A percentile compares a stretch with the other conserved stretches of the same genome.
These are phyloP conservation scores for Mycogona germanica DNA, from an alignment of 2,888 invertebrate genomes.

Conservation along the genomic window DNA sequence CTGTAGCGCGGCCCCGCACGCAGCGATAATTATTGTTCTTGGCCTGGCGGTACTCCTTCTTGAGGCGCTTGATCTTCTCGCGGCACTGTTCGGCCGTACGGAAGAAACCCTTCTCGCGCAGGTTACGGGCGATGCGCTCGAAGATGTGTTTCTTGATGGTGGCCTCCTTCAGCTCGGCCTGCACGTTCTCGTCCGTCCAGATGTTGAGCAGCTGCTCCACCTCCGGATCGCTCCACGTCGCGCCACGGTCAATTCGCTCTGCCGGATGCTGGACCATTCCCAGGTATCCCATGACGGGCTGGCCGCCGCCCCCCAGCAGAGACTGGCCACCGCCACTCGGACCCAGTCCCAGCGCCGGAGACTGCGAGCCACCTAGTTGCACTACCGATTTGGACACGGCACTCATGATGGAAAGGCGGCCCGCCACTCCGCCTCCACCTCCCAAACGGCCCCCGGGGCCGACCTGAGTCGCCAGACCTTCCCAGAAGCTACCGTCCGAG, in stretches of 20 bases:
- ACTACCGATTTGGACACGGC: too few species aligned
- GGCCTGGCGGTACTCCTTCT: slow-evolving; percentile 16
- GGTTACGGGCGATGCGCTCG: slow-evolving; percentile 14
- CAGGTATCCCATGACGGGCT: slow-evolving; percentile 2
- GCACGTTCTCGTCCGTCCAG: slow-evolving; percentile 16
- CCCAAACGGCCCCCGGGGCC: too few species aligned
- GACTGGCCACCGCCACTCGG: too few species aligned
- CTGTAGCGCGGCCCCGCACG: slow-evolving; percentile 16
- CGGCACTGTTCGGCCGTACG: slow-evolving; percentile 16
- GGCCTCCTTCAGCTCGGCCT: slow-evolving; percentile 16
- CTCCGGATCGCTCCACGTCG: slow-evolving; percentile 17
- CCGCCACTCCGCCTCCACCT: too few species aligned
- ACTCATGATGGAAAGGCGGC: too few species aligned
- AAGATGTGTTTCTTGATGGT: slow-evolving; percentile 18
- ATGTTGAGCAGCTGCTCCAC: slow-evolving; percentile 16
- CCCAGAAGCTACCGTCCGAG: too few species aligned
- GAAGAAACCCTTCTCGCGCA: slow-evolving; percentile 14
- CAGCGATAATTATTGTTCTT: slow-evolving; percentile 17
- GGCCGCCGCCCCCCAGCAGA: too few species aligned
- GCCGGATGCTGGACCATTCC: background rate
- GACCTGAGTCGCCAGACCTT: too few species aligned
- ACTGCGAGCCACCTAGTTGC: too few species aligned
- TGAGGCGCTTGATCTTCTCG: slow-evolving; percentile 16
- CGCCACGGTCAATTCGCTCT: slow-evolving; percentile 15
- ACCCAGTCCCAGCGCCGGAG: too few species aligned